Base-by-base conservation (phyloP, 1,140 invertebrate genomes). In the Formica exsecta region DNA sequence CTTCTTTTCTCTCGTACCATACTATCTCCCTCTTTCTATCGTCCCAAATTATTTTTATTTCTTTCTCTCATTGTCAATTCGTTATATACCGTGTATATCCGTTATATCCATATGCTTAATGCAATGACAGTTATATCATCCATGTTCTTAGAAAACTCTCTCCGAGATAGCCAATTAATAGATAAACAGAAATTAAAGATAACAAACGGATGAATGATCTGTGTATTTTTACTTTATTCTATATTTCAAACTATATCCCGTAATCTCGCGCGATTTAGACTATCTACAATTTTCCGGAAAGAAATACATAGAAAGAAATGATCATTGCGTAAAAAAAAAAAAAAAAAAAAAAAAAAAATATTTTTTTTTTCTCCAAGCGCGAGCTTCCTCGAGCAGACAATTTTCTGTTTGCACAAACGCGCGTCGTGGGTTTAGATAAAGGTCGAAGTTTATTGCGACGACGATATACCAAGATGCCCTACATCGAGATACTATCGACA, bases 361-460 rank as follows among this genome's bases (percentile, higher is more conserved):
- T 32, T 4, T 29, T 25, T 51, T 51, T 51, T 25, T 8, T 9
- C 16, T 11, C 13, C n/a, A n/a, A 29, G 13, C 16, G 3, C 13
- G 1, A 29, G 1, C 36, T 38, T 79, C 25, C 36, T 41, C 36
- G 29, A 61, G 22, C 2, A 11, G 6, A 62, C 22, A 32, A 44
- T 80, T 81, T 88, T 54, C 66, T 74, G 22, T 79, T 65, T 70
- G 22, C 3, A 62, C 3, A 9, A 36, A 36, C 11, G 32, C 13
- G 22, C 2, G 7, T 22, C 9, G 57, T 22, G 64, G 11, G 22
- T 9, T 41, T 9, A 36, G 13, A 64, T 65, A 65, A 81, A 65
- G 51, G 38, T n/a, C 41, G 54, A 84, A 88, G 62, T 68, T 76
- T 48, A 13, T 22, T 3, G 11, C 6, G 9, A 83, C 1, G 38